Evolutionary conservation across 2,888 invertebrate species (phyloP).

Genomic region (Dastarcus helophoroides): DNA sequence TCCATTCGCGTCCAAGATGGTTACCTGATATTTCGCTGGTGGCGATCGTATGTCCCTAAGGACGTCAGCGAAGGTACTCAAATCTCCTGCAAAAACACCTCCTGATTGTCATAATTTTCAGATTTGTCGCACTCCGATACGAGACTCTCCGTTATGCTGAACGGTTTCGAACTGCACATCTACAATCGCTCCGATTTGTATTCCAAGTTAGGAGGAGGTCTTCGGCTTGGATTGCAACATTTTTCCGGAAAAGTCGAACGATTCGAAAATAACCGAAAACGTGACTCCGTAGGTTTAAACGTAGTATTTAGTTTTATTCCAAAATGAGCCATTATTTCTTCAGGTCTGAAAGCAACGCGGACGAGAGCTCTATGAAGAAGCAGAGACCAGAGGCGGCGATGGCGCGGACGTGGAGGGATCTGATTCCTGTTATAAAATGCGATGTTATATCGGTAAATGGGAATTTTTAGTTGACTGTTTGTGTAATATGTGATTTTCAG

Average conservation of each 20-base stretch:
- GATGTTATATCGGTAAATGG: slow-evolving; percentile 71
- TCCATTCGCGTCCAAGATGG: slow-evolving; percentile 90
- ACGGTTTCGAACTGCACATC: slow-evolving; percentile 89
- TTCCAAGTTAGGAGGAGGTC: slow-evolving; percentile 70
- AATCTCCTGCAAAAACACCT: slow-evolving; percentile 13
- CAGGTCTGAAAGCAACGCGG: slow-evolving; percentile 20
- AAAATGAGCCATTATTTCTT: slow-evolving; percentile 4
- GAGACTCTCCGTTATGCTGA: slow-evolving; percentile 77
- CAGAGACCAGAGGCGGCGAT: slow-evolving; percentile 69
- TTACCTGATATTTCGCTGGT: slow-evolving; percentile 95
- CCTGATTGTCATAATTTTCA: slow-evolving; percentile 28
- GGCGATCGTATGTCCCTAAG: slow-evolving; percentile 90
- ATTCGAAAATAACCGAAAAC: slow-evolving; percentile 8
- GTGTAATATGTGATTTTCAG: too few relatives aligned
- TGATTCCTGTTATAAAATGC: slow-evolving; percentile 92
- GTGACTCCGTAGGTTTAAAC: slow-evolving; percentile 8
- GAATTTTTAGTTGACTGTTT: slow-evolving; percentile 2
- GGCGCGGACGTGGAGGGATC: slow-evolving; percentile 86
- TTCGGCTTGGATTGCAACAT: slow-evolving; percentile 77
- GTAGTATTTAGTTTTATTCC: neutral
- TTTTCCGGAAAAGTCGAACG: slow-evolving; percentile 42
- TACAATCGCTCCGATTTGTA: slow-evolving; percentile 88
- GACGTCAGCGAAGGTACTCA: slow-evolving; percentile 82
- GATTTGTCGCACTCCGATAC: slow-evolving; percentile 94
- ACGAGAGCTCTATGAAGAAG: slow-evolving; percentile 28